Evolutionary conservation across 1,140 invertebrate genomes (phyloP).

Genomic region (Gryllus bimaculatus): DNA sequence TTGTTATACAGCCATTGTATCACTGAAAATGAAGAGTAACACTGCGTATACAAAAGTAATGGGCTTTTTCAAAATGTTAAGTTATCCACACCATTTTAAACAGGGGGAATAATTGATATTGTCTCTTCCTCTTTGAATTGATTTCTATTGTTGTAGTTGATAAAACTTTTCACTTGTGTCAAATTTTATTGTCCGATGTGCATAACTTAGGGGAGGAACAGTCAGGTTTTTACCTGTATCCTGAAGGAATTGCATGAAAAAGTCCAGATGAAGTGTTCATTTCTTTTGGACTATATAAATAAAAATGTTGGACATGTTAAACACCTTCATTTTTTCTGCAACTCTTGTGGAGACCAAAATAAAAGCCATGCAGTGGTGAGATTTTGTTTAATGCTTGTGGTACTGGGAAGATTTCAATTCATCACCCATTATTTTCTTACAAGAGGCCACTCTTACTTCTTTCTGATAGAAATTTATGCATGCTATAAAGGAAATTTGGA

Average conservation of each 20-base stretch:
- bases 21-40: no score
- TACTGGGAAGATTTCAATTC: background rate
- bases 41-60: no score
- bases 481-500: no score
- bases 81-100: no score
- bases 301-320: background rate
- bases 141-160: background rate
- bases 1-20: no score
- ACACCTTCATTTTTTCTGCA: background rate
- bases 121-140: no score
- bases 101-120: no score
- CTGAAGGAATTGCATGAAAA: background rate
- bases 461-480: no score
- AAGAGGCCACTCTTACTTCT: no score
- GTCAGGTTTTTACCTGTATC: background rate
- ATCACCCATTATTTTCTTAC: background rate
- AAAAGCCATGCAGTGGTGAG: background rate
- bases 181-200: no score
- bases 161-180: no score
- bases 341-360: background rate
- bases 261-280: background rate
- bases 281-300: conserved; percentile 7
- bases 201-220: background rate
- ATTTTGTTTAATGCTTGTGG: background rate
- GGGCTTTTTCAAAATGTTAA: no score